These are phyloP conservation scores for Tokudaia muenninki DNA, from an alignment of 2,797 vertebrate species.

Conservation along the genomic window DNA sequence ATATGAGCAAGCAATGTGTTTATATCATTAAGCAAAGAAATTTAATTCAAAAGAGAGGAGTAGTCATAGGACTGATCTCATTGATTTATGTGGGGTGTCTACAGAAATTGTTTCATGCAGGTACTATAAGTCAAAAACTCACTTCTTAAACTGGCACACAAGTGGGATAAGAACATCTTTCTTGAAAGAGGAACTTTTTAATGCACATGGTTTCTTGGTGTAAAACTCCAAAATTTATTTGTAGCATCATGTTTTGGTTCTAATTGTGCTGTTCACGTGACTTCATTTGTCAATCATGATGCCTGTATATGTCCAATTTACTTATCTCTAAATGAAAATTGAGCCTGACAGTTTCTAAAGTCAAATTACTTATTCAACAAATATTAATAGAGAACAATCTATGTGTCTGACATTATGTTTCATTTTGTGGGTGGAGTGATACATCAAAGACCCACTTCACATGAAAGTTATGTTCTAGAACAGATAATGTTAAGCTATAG, in stretches of 20 bases:
- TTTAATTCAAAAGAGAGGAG: neutral
- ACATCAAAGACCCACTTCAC: neutral
- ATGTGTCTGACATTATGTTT: neutral
- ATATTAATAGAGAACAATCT: neutral
- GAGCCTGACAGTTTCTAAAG: constrained; percentile 6
- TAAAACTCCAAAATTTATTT: constrained; percentile 10
- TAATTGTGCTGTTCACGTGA: neutral
- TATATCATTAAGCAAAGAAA: constrained; percentile 41
- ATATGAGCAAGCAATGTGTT: constrained; percentile 21
- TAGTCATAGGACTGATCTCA: neutral
- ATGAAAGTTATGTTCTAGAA: neutral
- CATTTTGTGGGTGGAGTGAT: neutral
- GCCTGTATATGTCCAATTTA: neutral
- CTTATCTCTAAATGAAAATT: constrained; percentile 51
- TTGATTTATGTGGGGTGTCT: neutral
- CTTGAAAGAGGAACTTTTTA: neutral
- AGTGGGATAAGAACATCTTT: neutral
- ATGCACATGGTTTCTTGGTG: neutral
- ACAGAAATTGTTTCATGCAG: neutral
- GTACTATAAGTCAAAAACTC: neutral
- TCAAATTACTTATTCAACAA: constrained; percentile 28
- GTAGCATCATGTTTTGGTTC: neutral
- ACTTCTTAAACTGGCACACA: neutral
- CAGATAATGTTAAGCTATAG: neutral
- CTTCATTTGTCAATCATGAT: neutral